Percentiles rank a stretch among this genome's conserved stretches.
Evolutionary conservation across 2,888 invertebrate species (phyloP).

Genomic region (Acronicta psi): DNA sequence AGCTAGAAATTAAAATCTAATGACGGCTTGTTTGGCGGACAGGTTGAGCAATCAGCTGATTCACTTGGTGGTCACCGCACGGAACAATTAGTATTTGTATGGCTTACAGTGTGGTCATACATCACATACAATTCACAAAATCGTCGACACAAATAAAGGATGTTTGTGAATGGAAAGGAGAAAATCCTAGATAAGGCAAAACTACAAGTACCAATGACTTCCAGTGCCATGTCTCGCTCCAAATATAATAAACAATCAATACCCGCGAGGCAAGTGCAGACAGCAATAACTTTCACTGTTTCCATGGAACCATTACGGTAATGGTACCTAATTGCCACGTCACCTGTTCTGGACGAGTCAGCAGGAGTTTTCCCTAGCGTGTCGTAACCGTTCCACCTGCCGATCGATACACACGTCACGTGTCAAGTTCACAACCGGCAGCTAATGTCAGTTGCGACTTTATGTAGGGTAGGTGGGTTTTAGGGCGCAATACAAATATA

Average conservation of each 20-base stretch:
- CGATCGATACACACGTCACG: neutral
- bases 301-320: slow-evolving; percentile 10
- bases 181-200: too few relatives aligned
- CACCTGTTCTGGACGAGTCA: slow-evolving; percentile 3
- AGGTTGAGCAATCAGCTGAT: too few relatives aligned
- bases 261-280: slow-evolving; percentile 44
- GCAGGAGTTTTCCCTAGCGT: slow-evolving; percentile 7
- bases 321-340: slow-evolving; percentile 7
- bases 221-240: neutral
- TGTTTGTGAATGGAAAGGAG: too few relatives aligned
- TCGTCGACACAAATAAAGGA: too few relatives aligned
- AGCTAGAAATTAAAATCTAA: too few relatives aligned
- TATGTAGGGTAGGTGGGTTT: neutral
- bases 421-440: slow-evolving; percentile 1
- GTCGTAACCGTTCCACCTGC: slow-evolving; percentile 2
- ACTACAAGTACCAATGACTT: too few relatives aligned
- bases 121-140: too few relatives aligned
- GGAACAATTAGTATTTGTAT: too few relatives aligned
- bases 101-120: too few relatives aligned
- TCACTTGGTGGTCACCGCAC: too few relatives aligned
- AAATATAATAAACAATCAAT: slow-evolving; percentile 9
- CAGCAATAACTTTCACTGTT: slow-evolving; percentile 28
- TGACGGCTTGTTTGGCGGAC: too few relatives aligned
- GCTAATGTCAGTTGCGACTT: neutral
- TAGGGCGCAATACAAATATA: neutral